Percentiles rank a stretch among this genome's conserved stretches.
Evolutionary conservation across 2,888 invertebrate genomes (phyloP).

Genomic region (Polymixis flavicincta): DNA sequence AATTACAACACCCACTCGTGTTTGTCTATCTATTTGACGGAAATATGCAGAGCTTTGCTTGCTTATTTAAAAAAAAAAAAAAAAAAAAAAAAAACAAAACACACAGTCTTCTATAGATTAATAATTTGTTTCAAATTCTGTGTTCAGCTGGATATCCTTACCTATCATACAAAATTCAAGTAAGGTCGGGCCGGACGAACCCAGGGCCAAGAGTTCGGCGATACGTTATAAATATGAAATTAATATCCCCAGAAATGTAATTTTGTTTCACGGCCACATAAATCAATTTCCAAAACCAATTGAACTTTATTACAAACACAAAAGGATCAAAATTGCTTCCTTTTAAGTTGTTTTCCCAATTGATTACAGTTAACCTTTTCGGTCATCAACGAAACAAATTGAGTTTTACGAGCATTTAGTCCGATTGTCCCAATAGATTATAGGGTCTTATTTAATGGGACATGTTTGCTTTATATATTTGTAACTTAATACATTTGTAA

Average conservation of each 20-base stretch:
- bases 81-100: too few relatives aligned
- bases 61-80: too few relatives aligned
- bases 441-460: background rate
- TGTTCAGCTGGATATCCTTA: slow-evolving; percentile 24
- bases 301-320: slow-evolving; percentile 24
- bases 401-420: slow-evolving; percentile 34
- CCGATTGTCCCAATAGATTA: slow-evolving; percentile 11
- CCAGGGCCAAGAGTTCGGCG: background rate
- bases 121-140: slow-evolving; percentile 36
- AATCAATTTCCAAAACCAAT: slow-evolving; percentile 32
- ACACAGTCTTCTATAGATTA: slow-evolving; percentile 25
- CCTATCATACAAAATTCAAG: slow-evolving; percentile 56
- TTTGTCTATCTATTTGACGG: background rate
- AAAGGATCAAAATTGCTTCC: slow-evolving; percentile 28
- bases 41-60: background rate
- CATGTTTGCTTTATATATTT: background rate
- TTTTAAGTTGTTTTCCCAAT: slow-evolving; percentile 14
- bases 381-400: slow-evolving; percentile 26
- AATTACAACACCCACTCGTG: background rate
- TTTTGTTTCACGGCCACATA: slow-evolving; percentile 22
- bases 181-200: slow-evolving; percentile 31
- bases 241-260: slow-evolving; percentile 24
- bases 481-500: background rate
- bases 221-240: slow-evolving; percentile 53
- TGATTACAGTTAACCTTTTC: slow-evolving; percentile 26